Conservation (phyloP, 2,113 vertebrate genomes). For the Chlamydotis undulata region DNA sequence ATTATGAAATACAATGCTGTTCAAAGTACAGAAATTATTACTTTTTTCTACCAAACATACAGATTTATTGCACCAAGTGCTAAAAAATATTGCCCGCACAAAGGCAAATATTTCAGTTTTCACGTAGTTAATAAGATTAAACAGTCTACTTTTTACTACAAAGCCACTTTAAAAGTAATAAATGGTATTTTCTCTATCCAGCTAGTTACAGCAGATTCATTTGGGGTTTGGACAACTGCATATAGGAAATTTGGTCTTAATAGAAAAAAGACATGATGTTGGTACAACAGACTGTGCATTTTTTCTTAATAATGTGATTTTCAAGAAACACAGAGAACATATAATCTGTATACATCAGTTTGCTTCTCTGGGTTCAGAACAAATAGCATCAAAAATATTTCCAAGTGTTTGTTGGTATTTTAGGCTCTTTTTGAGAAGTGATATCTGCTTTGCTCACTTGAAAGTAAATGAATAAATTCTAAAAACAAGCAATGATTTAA, state of each 20-base stretch:
- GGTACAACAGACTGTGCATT: neutral
- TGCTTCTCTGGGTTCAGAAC: neutral
- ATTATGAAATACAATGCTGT: neutral
- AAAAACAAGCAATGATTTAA: neutral
- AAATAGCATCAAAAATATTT: neutral
- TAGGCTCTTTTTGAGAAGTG: neutral
- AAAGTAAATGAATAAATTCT: neutral
- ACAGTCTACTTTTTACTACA: neutral
- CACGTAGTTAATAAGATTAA: neutral
- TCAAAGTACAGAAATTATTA: neutral
- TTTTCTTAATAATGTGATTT: neutral
- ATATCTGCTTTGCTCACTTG: neutral
- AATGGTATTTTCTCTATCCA: neutral
- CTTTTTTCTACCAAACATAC: neutral
- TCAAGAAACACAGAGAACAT: neutral
- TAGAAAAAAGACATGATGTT: neutral
- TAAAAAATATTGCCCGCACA: neutral
- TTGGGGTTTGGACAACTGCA: neutral
- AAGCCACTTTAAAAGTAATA: conserved; percentile 30
- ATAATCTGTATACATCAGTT: neutral
- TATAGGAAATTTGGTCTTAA: neutral
- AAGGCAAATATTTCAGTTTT: neutral
- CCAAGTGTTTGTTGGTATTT: neutral
- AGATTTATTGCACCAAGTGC: neutral
- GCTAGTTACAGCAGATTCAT: neutral